A percentile compares a stretch with the other conserved stretches of the same genome.
These are phyloP conservation scores for Limnodromus scolopaceus DNA, from an alignment of 2,797 vertebrate genomes.

Conservation along the genomic window DNA sequence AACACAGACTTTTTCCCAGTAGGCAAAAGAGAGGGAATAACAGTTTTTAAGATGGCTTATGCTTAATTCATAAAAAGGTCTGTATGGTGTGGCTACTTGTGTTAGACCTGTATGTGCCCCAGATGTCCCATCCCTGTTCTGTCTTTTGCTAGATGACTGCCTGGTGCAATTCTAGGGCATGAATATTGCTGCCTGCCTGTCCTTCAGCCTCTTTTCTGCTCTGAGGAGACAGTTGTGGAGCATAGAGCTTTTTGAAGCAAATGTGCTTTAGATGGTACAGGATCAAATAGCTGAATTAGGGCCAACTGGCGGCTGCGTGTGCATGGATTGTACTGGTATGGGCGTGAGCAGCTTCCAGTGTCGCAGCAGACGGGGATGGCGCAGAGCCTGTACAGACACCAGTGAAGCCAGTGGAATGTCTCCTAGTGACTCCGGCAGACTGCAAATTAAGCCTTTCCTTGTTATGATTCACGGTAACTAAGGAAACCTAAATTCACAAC, in stretches of 20 bases:
- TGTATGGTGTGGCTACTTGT: not conserved
- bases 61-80: not conserved
- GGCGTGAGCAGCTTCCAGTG: not conserved
- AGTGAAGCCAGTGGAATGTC: constrained; percentile 16
- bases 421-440: constrained; percentile 49
- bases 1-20: not conserved
- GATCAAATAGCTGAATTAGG: not conserved
- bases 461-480: constrained; percentile 64
- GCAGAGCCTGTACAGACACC: not conserved
- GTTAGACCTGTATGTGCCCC: not conserved
- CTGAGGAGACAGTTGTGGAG: not conserved
- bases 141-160: not conserved
- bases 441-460: constrained; percentile 40
- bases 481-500: constrained; percentile 51
- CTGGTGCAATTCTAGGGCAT: not conserved
- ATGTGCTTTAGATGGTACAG: not conserved
- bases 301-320: not conserved
- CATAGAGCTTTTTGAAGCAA: not conserved
- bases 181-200: not conserved
- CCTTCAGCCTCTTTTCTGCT: not conserved
- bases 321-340: not conserved
- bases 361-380: not conserved
- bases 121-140: not conserved
- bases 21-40: not conserved
- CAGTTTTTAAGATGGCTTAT: not conserved